Base-by-base conservation (phyloP, 2,888 invertebrate species). In the Gymnosoma rotundatum region DNA sequence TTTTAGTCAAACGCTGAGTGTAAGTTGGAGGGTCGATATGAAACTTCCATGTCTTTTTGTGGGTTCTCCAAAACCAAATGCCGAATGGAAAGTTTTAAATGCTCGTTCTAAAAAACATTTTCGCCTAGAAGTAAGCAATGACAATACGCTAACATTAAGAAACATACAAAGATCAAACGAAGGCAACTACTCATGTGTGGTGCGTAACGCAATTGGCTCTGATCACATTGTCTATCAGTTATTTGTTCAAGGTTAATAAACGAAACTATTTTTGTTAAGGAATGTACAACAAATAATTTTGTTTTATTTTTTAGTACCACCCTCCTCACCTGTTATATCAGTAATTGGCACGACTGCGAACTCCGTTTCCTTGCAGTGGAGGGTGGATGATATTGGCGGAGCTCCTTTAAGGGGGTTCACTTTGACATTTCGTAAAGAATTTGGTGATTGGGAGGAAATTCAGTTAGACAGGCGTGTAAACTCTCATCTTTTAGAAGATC, bases 401-500 rank as follows among this genome's bases (percentile, higher is more conserved):
- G 92, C 94, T 0, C 93, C 93, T 8, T 90, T 94, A 42, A 92
- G 92, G 74, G 93, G 93, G n/a, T 94, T 93, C 86, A 91, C 93
- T 21, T 88, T 94, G 48, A 93, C 93, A 63, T 94, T 92, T 88
- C 93, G 93, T 38, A 92, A 92, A 6, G 93, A 93, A 85, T 92
- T 92, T 72, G 93, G 92, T n/a, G 93, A 93, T 63, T 94, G 94
- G 94, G 93, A 93, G 78, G 93, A 94, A 87, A 89, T 93, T 14
- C 91, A 92, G 86, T 88, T 94, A 60, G 93, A 93, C 83, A 91
- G 93, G 1, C 92, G 93, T 2, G 87, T 90, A 5, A 94, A 94
- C 6, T 95, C 95, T 0, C 95, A 95, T 89, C 94, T 95, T 0
- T 93, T 96, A 88, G 95, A 95, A 76, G 94, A 94, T 89, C 93